A percentile compares a stretch with the other conserved stretches of the same genome.
Conservation (phyloP, 2,888 invertebrate species). For the Chrysomela aeneicollis region DNA sequence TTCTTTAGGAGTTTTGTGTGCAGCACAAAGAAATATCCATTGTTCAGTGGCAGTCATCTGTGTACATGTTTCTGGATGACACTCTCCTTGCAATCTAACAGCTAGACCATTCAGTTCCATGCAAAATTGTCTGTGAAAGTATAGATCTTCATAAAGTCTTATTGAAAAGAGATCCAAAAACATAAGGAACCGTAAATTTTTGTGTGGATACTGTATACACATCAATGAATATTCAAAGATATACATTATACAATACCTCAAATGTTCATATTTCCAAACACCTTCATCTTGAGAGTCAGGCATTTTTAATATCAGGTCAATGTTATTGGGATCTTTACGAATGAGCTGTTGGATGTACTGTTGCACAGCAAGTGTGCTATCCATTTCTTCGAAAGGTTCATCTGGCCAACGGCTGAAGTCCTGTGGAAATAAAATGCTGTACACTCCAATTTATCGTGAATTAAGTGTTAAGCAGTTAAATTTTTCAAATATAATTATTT, state of each 20-base stretch:
- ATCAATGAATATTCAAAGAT: background rate
- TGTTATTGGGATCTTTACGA: slow-evolving; percentile 88
- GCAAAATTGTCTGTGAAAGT: slow-evolving; percentile 86
- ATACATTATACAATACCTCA: slow-evolving; percentile 78
- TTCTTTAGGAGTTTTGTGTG: slow-evolving; percentile 99
- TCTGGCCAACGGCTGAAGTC: slow-evolving; percentile 98
- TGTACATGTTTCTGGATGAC: slow-evolving; percentile 95
- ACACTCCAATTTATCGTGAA: no score
- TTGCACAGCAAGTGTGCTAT: slow-evolving; percentile 97
- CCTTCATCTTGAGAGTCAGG: slow-evolving; percentile 98
- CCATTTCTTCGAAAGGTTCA: slow-evolving; percentile 99
- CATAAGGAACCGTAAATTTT: no score
- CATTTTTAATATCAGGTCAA: slow-evolving; percentile 93
- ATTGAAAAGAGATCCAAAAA: no score
- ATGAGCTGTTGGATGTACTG: slow-evolving; percentile 99
- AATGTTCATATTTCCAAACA: slow-evolving; percentile 99
- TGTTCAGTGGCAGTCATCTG: slow-evolving; percentile 99
- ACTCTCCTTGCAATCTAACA: slow-evolving; percentile 93
- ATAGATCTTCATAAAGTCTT: no score
- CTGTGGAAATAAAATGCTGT: slow-evolving; percentile 65
- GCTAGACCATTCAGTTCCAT: slow-evolving; percentile 99
- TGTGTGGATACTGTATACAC: no score
- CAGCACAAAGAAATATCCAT: slow-evolving; percentile 99
- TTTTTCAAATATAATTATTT: background rate
- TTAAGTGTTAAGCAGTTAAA: slow-evolving; percentile 8